phyloP scores from a whole-genome alignment of 2,797 vertebrate genomes.

The Leucoraja ocellata region DNA sequence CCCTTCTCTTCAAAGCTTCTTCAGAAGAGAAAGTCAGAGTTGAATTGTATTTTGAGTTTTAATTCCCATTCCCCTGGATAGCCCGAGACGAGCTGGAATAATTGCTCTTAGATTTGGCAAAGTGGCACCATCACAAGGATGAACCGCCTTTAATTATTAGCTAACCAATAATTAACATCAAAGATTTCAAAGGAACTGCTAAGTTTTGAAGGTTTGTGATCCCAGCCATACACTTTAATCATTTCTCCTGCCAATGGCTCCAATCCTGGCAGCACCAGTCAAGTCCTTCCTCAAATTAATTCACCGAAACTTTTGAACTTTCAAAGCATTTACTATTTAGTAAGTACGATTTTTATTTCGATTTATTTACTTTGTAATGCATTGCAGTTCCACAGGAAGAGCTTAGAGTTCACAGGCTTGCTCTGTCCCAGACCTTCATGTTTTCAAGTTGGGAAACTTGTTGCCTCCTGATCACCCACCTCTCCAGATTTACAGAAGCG shows the following conservation, averaged over 20 bases:
- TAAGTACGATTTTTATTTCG: not conserved
- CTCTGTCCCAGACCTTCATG: not conserved
- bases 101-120: not conserved
- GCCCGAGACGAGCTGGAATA: not conserved
- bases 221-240: not conserved
- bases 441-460: not conserved
- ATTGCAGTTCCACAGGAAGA: not conserved
- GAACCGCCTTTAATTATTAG: slow-evolving; percentile 20
- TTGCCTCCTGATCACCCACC: not conserved
- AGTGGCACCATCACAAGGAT: not conserved
- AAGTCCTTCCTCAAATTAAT: not conserved
- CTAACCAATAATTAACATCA: slow-evolving; percentile 26
- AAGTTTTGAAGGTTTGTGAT: slow-evolving; percentile 9
- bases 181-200: slow-evolving; percentile 18
- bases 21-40: not conserved
- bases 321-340: slow-evolving; percentile 13
- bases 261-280: slow-evolving; percentile 10
- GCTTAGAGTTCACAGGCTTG: not conserved
- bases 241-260: slow-evolving; percentile 5
- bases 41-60: not conserved
- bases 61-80: not conserved
- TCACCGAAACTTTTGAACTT: slow-evolving; percentile 22
- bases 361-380: slow-evolving; percentile 16
- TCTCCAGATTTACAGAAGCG: not conserved
- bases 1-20: too few relatives aligned